phyloP scores from a whole-genome alignment of 37 sponge, comb jelly and placozoan genomes.

The Halisarca cf. caerulea region DNA sequence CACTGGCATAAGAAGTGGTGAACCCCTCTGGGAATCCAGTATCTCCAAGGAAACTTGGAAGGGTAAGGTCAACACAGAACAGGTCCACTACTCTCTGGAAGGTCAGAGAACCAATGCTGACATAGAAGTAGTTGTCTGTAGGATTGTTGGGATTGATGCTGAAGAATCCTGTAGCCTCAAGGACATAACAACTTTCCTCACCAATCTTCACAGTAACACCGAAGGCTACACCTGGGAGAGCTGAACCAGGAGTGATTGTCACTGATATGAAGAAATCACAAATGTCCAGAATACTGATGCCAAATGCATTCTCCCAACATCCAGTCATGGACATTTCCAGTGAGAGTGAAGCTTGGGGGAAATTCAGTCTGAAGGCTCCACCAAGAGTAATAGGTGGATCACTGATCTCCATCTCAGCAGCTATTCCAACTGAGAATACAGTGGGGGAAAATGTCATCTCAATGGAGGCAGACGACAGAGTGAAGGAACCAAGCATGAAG shows the following conservation, averaged over 20 bases:
- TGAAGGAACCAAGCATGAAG: conserved; percentile 14
- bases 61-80: conserved; percentile 15
- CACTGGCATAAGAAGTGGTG: conserved; percentile 4
- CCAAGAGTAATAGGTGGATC: conserved; percentile 14
- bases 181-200: not conserved
- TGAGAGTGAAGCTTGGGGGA: not conserved
- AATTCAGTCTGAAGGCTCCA: not conserved
- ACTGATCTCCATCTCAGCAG: not conserved
- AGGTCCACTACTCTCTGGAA: conserved; percentile 17
- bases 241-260: conserved; percentile 17
- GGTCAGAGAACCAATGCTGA: conserved; percentile 4
- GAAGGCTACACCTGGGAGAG: conserved; percentile 31
- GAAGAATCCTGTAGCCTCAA: conserved; percentile 17
- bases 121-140: conserved; percentile 41
- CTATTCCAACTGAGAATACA: conserved; percentile 2
- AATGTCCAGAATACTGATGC: not conserved
- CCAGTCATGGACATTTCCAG: conserved; percentile 35
- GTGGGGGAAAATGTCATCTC: not conserved
- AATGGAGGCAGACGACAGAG: conserved; percentile 1
- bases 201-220: conserved; percentile 29
- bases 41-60: conserved; percentile 28
- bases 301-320: conserved; percentile 41
- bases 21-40: conserved; percentile 49
- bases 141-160: conserved; percentile 3
- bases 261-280: conserved; percentile 8